Base-by-base conservation (phyloP, 1,140 invertebrate species). In the Acromyrmex charruanus region DNA sequence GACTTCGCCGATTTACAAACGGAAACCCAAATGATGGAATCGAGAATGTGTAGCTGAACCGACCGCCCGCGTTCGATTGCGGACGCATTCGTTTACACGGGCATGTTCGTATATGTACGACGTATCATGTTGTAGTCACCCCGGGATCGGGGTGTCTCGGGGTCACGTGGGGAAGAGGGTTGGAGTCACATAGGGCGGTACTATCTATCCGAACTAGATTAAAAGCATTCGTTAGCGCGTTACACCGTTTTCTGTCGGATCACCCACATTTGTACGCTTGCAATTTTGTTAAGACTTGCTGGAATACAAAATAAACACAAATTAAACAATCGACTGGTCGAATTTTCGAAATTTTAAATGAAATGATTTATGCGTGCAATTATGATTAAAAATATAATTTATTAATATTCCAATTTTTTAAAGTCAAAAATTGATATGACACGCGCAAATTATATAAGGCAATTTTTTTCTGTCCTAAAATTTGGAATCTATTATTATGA, bases 11-110 rank as follows among this genome's bases (percentile, higher is more conserved):
- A 69, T 82, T 81, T 80, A 80, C 92, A 94, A 94, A 94, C 93
- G 92, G 93, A 95, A 94, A 94, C 90, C 93, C 88, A 93, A 95
- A 95, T 94, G 93, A 94, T 87, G 86, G 81, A 87, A 89, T 79
- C 86, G 87, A 91, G 90, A 74, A 79, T 66, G 79, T 81, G 79
- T 65, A 59, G 61, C 12, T 51, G 69, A 66, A 51, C 59, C n/a
- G 61, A 86, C 75, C 72, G 66, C 53, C 18, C 84, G 65, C 55
- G 82, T 86, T 80, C 58, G 79, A 79, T 90, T 72, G 71, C 71
- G 82, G 59, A 58, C 10, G 68, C 77, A 80, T 88, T 77, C 65
- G 85, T 90, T 90, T 77, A 63, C 87, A 77, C 63, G 55, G 77
- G 74, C 75, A 77, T 21, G 68, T 75, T 59, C 51, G 53, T 69